Percentiles rank a stretch among this genome's conserved stretches.
Conservation (phyloP, 2,113 vertebrate species). For the Murina feae region DNA sequence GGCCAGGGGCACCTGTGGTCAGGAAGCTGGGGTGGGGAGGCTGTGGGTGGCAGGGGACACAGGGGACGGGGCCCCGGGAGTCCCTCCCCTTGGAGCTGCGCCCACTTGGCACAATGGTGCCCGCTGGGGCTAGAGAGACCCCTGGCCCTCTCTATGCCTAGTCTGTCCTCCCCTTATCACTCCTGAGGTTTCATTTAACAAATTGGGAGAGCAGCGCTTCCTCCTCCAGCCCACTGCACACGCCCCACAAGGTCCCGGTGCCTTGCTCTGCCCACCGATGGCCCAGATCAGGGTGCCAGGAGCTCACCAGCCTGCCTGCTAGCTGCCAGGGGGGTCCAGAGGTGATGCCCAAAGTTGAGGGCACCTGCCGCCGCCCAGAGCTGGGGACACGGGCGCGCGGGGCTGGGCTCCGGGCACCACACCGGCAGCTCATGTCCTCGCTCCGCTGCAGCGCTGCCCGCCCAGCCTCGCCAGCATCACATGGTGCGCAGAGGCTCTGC, state of each 20-base stretch:
- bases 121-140: not conserved
- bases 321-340: slow-evolving; percentile 28
- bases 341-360: slow-evolving; percentile 29
- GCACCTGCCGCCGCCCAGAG: not conserved
- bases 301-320: slow-evolving; percentile 63
- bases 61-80: not conserved
- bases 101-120: not conserved
- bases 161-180: slow-evolving; percentile 34
- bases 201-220: slow-evolving; percentile 63
- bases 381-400: not conserved
- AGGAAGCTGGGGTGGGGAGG: slow-evolving; percentile 50
- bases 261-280: slow-evolving; percentile 32
- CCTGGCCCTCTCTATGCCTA: not conserved
- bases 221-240: not conserved
- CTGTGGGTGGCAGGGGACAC: not conserved
- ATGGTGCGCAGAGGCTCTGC: slow-evolving; percentile 65
- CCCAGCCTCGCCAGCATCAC: slow-evolving; percentile 73
- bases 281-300: not conserved
- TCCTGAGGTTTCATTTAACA: slow-evolving; percentile 30
- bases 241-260: not conserved
- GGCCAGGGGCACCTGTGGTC: slow-evolving; percentile 58
- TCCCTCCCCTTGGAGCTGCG: not conserved
- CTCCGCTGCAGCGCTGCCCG: slow-evolving; percentile 68
- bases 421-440: slow-evolving; percentile 39
- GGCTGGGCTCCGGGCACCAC: slow-evolving; percentile 49